Base-by-base conservation (phyloP, 2,888 invertebrate genomes). In the Volucella inflata region DNA sequence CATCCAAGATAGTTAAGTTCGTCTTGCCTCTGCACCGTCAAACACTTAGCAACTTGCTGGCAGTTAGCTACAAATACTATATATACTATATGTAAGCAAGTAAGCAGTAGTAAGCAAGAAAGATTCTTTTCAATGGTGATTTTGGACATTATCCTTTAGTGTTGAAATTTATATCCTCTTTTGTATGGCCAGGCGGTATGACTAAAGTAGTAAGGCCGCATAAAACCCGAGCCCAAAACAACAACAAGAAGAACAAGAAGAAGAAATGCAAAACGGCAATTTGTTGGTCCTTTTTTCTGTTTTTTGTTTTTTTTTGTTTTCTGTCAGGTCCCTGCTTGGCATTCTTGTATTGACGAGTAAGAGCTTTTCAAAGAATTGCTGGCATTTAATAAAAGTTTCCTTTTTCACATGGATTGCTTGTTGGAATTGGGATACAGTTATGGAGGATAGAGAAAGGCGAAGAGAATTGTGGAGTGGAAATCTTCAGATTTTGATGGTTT, bases 121-220 rank as follows among this genome's bases (percentile, higher is more conserved):
- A 65, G 79, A 71, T 75, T 53, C 46, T 55, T 42, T 68, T 48
- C 48, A 57, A 60, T 60, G 74, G 64, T 59, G 65, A 75, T 75
- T 71, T 75, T 30, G 79, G 53, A 75, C 75, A 75, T 75, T 84
- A 84, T 79, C 75, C 79, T 71, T 75, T 76, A 67, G 70, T 75
- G 75, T 80, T 79, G 75, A 76, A 84, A 84, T 75, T 75, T 84
- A 84, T 84, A 72, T 59, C 44, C 64, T 59, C 64, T 53, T 40
- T 16, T 36, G 21, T n/a, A 50, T 50, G 14, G 21, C 11, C 46
- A 59, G 53, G 48, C 55, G 57, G 51, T 53, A 42, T 21, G 21
- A 21, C 21, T 21, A 21, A 21, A 21, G 21, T 30, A 30, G 30
- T 53, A 55, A 62, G 48, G 74, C 46, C 64, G 46, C 38, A 36